Evolutionary conservation across 2,888 invertebrate species (phyloP), one percentile per base, ranked within the genome.

Genomic region (Rotaria sp.): DNA sequence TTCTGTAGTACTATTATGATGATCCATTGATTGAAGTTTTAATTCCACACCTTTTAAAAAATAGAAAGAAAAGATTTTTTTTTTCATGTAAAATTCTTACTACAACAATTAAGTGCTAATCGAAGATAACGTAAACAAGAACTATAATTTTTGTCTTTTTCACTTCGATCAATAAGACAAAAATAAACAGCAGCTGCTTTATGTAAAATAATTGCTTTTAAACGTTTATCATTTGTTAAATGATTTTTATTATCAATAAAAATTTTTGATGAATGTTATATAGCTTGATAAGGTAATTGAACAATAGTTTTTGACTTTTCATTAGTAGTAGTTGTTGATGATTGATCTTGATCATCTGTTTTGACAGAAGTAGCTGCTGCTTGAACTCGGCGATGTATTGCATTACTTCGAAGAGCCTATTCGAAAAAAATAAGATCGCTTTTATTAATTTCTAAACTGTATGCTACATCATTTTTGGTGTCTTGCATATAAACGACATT

Each of bases 141-240:
- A 18, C 90, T 89, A 87, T 89, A 91, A 88, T 89, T 93, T 87
- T 93, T 93, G 11, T 92, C 91, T 0, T 93, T 92, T 88, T 94
- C 94, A 88, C 94, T 93, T 87, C 93, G 93, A 90, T 96, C 95
- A 0, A 95, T 94, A 67, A 96, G 90, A 0, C 94, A 94, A 0
- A 94, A 94, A 89, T 95, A 96, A 0, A 94, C 94, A 0, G 96
- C 91, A 30, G 94, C 94, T 0, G 95, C 95, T 90, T 96, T 96
- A 89, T 95, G 94, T 87, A 95, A 94, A 0, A 96, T 91, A 48
- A 96, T 91, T 0, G 94, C 94, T 89, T 95, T 95, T 45, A 84
- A 86, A 84, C 84, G 0, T 95, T 91, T 90, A 95, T 95, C 4
- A 94, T 92, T 88, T 94, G 94, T 95, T 95, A 96, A 0, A 94